These are phyloP conservation scores for Sebastes variabilis DNA, from an alignment of 2,797 vertebrate genomes.

Conservation along the genomic window DNA sequence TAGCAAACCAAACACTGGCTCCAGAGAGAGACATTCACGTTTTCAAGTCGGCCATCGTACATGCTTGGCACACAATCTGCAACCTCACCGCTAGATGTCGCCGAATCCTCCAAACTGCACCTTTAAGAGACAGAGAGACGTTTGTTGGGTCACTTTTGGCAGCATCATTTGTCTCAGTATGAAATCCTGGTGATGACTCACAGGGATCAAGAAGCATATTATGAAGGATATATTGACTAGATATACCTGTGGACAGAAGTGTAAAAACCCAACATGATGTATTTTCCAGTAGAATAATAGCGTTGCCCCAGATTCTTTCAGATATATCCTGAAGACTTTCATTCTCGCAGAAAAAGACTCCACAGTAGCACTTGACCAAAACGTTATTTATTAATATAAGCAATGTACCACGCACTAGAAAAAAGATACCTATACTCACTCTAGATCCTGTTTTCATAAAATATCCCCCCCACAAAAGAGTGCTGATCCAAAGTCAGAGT, in stretches of 20 bases:
- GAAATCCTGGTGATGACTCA: background rate
- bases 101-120: no score
- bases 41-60: no score
- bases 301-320: background rate
- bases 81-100: no score
- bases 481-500: constrained; percentile 63
- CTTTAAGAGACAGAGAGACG: background rate
- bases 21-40: no score
- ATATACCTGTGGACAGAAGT: background rate
- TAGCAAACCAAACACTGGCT: no score
- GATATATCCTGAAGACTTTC: background rate
- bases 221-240: background rate
- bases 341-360: constrained; percentile 45
- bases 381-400: constrained; percentile 78
- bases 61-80: no score
- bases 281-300: background rate
- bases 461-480: constrained; percentile 22
- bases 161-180: background rate
- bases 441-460: constrained; percentile 64
- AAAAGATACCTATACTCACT: constrained; percentile 70
- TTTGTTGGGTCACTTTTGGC: background rate
- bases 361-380: constrained; percentile 71
- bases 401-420: constrained; percentile 77
- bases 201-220: background rate
- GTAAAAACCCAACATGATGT: background rate